phyloP scores from a whole-genome alignment of 2,797 vertebrate species.

The Tolypeutes matacus region DNA sequence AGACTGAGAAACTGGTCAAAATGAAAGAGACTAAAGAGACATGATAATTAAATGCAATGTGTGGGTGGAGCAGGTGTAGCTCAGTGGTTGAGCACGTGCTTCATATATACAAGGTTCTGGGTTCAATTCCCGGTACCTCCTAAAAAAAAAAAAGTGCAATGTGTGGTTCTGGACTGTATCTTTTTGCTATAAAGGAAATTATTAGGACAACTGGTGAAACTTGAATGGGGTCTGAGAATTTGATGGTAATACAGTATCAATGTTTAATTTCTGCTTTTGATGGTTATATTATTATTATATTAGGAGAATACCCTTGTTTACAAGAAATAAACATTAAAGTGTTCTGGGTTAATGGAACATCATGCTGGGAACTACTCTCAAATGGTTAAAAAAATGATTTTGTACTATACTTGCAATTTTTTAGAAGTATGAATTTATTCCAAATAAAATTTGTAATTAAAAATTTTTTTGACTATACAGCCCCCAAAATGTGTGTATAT shows the following conservation, averaged over 20 bases:
- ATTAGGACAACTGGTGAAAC: neutral
- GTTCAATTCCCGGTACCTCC: too few species aligned
- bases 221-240: neutral
- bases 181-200: neutral
- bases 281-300: neutral
- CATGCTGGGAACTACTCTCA: neutral
- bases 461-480: neutral
- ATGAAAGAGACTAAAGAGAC: neutral
- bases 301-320: neutral
- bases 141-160: too few species aligned
- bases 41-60: accelerated
- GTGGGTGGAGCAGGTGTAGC: neutral
- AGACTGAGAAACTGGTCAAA: neutral
- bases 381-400: neutral
- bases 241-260: accelerated
- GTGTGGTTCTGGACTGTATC: neutral
- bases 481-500: neutral
- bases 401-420: neutral
- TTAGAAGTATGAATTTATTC: neutral
- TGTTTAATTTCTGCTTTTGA: neutral
- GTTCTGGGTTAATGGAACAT: neutral
- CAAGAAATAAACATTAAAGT: neutral
- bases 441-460: neutral
- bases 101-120: too few species aligned
- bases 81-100: too few species aligned